Percentiles rank a stretch among this genome's conserved stretches.
Evolutionary conservation across 2,113 vertebrate genomes (phyloP).

Genomic region (Plecturocebus donacophilus): DNA sequence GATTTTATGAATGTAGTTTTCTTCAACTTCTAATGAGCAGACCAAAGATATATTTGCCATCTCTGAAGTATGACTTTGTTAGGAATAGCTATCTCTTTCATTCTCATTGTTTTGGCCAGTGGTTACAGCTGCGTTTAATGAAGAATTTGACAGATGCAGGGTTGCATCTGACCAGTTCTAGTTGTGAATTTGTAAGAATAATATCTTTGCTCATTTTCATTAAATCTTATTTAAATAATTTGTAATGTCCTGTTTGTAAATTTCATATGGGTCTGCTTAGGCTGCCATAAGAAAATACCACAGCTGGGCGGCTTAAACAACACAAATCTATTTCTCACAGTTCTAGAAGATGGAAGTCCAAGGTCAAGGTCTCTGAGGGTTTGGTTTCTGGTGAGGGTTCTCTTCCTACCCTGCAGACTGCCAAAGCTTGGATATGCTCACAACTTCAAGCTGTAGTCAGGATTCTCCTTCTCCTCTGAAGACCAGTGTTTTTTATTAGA

Average conservation of each 20-base stretch:
- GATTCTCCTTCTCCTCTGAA: neutral
- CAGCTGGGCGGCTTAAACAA: neutral
- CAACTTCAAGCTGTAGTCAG: neutral
- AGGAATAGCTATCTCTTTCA: slow-evolving; percentile 25
- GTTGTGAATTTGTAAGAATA: neutral
- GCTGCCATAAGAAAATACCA: neutral
- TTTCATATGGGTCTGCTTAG: neutral
- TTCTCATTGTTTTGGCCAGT: slow-evolving; percentile 17
- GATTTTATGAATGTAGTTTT: slow-evolving; percentile 58
- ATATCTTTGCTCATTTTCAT: slow-evolving; percentile 13
- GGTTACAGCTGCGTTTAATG: neutral
- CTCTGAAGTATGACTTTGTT: slow-evolving; percentile 39
- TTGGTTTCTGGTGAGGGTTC: neutral
- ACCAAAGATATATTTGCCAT: neutral
- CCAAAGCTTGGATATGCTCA: neutral
- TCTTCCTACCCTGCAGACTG: neutral
- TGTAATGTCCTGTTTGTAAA: neutral
- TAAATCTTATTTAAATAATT: slow-evolving; percentile 27
- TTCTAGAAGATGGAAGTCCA: neutral
- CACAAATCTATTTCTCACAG: neutral
- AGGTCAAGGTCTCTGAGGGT: neutral
- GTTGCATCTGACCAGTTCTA: neutral
- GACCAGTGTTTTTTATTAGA: neutral
- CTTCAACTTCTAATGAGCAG: neutral
- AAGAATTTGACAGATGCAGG: neutral